These are phyloP conservation scores for Stenopsyche tienmushanensis DNA, from an alignment of 1,140 invertebrate species.

Conservation along the genomic window DNA sequence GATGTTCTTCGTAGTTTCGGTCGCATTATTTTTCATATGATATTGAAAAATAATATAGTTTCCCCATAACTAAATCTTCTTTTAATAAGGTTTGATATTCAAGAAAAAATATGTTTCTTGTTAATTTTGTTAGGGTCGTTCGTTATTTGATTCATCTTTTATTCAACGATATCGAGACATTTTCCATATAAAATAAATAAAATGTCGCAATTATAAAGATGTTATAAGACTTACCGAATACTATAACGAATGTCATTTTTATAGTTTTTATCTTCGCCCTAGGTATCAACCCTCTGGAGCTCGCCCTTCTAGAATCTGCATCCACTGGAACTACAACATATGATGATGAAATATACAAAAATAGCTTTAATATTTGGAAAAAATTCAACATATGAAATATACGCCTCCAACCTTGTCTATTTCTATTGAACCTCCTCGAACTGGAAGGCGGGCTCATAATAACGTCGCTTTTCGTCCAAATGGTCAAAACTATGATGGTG, in stretches of 20 bases:
- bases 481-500: constrained; percentile 87
- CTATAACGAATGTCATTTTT: constrained; percentile 96
- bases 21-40: no score
- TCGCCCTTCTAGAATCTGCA: constrained; percentile 66
- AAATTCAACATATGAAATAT: constrained; percentile 1
- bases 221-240: constrained; percentile 73
- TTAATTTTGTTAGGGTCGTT: no score
- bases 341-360: not conserved
- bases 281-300: constrained; percentile 85
- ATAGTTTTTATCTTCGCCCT: constrained; percentile 95
- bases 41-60: no score
- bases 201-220: not conserved
- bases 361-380: not conserved
- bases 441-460: constrained; percentile 57
- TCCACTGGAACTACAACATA: constrained; percentile 52
- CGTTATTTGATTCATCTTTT: no score
- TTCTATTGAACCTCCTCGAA: constrained; percentile 49
- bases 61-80: no score
- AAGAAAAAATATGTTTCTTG: no score
- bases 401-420: constrained; percentile 46
- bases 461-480: constrained; percentile 80
- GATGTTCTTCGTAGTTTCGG: no score
- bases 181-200: not conserved
- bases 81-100: no score
- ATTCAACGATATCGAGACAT: no score